A percentile compares a stretch with the other conserved stretches of the same genome.
Evolutionary conservation across 2,113 vertebrate genomes (phyloP).

Genomic region (Nymphicus hollandicus): DNA sequence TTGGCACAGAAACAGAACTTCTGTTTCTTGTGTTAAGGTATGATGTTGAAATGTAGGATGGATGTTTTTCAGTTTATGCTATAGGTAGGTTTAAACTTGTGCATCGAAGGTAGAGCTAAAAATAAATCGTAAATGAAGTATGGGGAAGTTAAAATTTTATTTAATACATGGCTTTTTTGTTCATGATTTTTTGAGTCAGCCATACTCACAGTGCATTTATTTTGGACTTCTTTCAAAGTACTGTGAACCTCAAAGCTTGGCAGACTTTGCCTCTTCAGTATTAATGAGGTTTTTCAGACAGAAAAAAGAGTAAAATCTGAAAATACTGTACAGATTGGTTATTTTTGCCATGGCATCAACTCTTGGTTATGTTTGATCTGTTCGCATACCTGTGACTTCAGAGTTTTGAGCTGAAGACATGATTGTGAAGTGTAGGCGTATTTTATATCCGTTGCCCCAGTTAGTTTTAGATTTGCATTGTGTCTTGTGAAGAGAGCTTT

Average conservation of each 20-base stretch:
- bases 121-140: background rate
- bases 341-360: slow-evolving; percentile 10
- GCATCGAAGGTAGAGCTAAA: background rate
- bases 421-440: slow-evolving; percentile 22
- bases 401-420: slow-evolving; percentile 8
- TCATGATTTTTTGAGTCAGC: background rate
- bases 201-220: background rate
- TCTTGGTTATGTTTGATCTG: slow-evolving; percentile 42
- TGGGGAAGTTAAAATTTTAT: background rate
- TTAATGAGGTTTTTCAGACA: slow-evolving; percentile 22
- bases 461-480: slow-evolving; percentile 38
- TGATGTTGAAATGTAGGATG: background rate
- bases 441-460: slow-evolving; percentile 37
- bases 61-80: background rate
- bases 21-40: background rate
- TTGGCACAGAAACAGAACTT: background rate
- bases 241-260: background rate
- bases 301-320: background rate
- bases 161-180: background rate
- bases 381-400: slow-evolving; percentile 41
- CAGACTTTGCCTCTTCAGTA: background rate
- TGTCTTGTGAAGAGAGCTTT: slow-evolving; percentile 16
- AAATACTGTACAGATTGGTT: background rate
- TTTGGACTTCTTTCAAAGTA: background rate
- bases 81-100: background rate